Evolutionary conservation across 2,888 invertebrate species (phyloP), one percentile per base, ranked within the genome.

Genomic region (Geophilus truncorum): DNA sequence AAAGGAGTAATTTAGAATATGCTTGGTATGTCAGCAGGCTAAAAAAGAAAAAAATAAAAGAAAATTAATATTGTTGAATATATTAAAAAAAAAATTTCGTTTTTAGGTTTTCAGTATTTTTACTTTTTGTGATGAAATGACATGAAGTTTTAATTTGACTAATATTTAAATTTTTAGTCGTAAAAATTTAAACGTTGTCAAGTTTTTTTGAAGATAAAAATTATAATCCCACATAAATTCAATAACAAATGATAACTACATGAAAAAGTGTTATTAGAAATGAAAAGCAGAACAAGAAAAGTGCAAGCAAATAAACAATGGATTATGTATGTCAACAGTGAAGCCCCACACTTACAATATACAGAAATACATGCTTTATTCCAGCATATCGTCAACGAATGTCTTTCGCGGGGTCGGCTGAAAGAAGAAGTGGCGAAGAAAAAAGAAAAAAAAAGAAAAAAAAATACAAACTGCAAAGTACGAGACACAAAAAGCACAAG

Each of bases 331-430:
- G n/a, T n/a, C n/a, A 28, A 12, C 25, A 62, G 7, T 6, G 62
- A 62, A 62, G 25, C 62, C 62, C 62, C 62, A 45, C 62, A 62
- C 62, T 62, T 62, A 62, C 62, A 62, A 62, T 62, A 62, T 25
- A 62, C 62, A 62, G 62, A 62, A 62, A 62, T 25, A 62, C 62
- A 62, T 25, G 62, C 62, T 62, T n/a, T 62, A 62, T 62, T 62
- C 62, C 62, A 57, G 10, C 57, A 62, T 62, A 62, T 62, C 62
- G 25, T 62, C 62, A 62, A 62, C 25, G 25, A 62, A 4, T 25
- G 7, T 23, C 25, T 62, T 62, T 62, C 62, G 23, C 9, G 62
- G 62, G 7, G 25, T 25, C 1, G 62, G 62, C 62, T 62, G 62
- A 62, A 62, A 57, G 57, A 57, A 57, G 57, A 25, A 25, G 62